These are phyloP conservation scores for Eidolon helvum DNA, from an alignment of 2,113 vertebrate genomes.

Conservation along the genomic window DNA sequence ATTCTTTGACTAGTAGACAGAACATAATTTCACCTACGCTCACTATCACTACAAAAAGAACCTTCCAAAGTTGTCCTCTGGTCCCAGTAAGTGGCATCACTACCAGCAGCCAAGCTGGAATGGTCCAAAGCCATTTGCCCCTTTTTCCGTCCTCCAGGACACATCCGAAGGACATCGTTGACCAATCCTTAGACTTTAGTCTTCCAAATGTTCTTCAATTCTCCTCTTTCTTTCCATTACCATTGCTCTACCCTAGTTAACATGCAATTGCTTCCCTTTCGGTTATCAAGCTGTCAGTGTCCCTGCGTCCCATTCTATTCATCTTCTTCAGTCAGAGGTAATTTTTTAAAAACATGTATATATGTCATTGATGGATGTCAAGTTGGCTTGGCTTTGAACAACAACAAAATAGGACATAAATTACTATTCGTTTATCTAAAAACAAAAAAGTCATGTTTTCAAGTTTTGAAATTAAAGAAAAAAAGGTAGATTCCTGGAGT, in stretches of 20 bases:
- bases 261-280: background rate
- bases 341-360: background rate
- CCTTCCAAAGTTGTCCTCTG: background rate
- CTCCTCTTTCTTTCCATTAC: background rate
- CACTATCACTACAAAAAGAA: background rate
- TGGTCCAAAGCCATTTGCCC: background rate
- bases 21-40: background rate
- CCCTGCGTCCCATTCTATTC: background rate
- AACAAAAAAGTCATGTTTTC: background rate
- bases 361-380: background rate
- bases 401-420: background rate
- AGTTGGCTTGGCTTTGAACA: background rate
- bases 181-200: background rate
- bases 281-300: too few relatives aligned
- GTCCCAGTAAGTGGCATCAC: background rate
- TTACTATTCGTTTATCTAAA: background rate
- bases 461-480: background rate
- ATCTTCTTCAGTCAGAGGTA: background rate
- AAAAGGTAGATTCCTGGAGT: background rate
- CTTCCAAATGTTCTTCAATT: background rate
- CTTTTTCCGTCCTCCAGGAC: background rate
- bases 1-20: background rate
- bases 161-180: background rate
- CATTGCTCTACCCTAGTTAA: background rate
- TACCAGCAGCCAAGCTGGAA: background rate